These are phyloP conservation scores for Eledona agricola DNA, from an alignment of 2,888 invertebrate genomes.

Conservation along the genomic window DNA sequence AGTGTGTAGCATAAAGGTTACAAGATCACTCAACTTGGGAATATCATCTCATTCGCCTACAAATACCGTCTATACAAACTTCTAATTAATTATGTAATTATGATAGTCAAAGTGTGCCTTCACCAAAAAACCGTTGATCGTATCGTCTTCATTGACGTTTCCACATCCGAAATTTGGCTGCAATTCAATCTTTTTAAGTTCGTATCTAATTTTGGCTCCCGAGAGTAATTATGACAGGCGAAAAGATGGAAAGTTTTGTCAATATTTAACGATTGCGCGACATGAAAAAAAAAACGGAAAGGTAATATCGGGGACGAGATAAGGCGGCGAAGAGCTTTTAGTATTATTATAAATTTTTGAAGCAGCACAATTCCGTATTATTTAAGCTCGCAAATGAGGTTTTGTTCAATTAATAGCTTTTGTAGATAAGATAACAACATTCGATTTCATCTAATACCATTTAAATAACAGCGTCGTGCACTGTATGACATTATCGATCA, in stretches of 20 bases:
- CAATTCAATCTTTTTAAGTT: no score
- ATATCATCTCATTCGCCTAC: constrained; percentile 15
- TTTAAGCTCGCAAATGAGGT: constrained; percentile 12
- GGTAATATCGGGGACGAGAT: constrained; percentile 17
- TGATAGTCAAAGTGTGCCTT: no score
- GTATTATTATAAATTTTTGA: constrained; percentile 15
- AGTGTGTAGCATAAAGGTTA: constrained; percentile 28
- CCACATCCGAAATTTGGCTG: no score
- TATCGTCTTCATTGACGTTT: no score
- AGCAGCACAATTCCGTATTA: constrained; percentile 7
- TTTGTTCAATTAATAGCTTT: constrained; percentile 14
- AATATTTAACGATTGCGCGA: no score
- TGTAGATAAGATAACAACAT: constrained; percentile 24
- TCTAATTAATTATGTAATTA: constrained; percentile 8
- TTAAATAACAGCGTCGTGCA: constrained; percentile 11
- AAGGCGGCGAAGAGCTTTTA: constrained; percentile 13
- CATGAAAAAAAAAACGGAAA: no score
- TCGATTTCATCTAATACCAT: constrained; percentile 17
- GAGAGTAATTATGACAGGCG: no score
- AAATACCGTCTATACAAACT: constrained; percentile 4
- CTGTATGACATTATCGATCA: constrained; percentile 20
- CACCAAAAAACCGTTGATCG: no score
- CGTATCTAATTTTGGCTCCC: no score
- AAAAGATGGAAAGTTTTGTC: no score
- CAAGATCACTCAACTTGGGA: constrained; percentile 23